These are phyloP conservation scores for Timema podura DNA, from an alignment of 2,888 invertebrate genomes.

Conservation along the genomic window DNA sequence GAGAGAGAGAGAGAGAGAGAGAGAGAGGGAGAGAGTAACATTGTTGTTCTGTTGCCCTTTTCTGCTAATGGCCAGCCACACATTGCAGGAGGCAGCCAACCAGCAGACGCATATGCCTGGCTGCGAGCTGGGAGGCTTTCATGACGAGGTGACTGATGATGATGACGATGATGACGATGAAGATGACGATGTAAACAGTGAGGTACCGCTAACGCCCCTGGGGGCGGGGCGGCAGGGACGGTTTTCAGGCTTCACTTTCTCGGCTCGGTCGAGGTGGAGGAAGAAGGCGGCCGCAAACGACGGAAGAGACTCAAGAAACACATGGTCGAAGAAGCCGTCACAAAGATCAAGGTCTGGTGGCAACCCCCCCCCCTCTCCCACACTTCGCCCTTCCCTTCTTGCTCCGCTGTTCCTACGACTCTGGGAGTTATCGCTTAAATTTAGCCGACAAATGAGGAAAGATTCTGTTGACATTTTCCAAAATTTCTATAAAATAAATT, in stretches of 20 bases:
- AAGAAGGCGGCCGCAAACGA: constrained; percentile 65
- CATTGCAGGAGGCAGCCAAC: constrained; percentile 12
- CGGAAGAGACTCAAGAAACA: constrained; percentile 79
- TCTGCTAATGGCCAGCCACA: constrained; percentile 1
- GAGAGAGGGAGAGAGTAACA: constrained; percentile 4
- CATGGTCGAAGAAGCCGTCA: constrained; percentile 84
- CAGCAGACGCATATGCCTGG: constrained; percentile 17
- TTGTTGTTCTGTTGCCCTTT: constrained; percentile 2
- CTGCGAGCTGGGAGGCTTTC: constrained; percentile 13
- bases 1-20: too few species aligned
- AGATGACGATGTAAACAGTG: constrained; percentile 1
- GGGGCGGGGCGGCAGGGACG: constrained; percentile 54
- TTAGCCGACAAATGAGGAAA: too few species aligned
- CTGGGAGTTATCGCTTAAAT: not conserved
- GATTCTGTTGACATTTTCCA: too few species aligned
- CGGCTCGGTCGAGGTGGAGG: constrained; percentile 81
- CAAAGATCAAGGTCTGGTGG: constrained; percentile 74
- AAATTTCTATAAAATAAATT: too few species aligned
- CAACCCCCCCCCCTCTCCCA: constrained; percentile 31
- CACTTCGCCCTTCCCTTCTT: not conserved
- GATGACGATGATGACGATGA: constrained; percentile 21
- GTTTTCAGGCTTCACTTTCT: constrained; percentile 79
- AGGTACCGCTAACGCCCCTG: constrained; percentile 33
- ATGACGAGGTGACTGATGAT: constrained; percentile 22
- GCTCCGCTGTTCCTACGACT: not conserved